Evolutionary conservation across 1,140 invertebrate genomes (phyloP), one percentile per base, ranked within the genome.

Genomic region (Nomia melanderi): DNA sequence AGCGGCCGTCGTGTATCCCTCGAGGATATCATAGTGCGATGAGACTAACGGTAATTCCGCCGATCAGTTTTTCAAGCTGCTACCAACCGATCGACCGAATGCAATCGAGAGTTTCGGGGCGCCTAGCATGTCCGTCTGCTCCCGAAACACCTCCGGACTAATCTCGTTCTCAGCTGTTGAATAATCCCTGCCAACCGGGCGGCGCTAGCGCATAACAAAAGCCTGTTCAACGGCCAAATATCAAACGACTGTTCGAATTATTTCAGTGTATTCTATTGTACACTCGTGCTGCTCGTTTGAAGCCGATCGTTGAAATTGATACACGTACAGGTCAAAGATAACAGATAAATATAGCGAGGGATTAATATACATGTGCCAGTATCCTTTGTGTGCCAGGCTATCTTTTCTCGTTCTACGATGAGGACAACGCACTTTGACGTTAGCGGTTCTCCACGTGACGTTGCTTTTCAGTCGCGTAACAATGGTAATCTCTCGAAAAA

Each of bases 391-490:
- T 23, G 47, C 47, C 20, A 50, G 6, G 20, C n/a, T n/a, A 4
- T 17, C 20, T n/a, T 50, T 50, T n/a, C n/a, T n/a, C n/a, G 20
- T 50, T 36, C 8, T 41, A 29, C 11, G 33, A 62, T 73, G 59
- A 67, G 81, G 78, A 78, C 76, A 85, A 77, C 59, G 75, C 27
- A 77, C 74, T 72, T 77, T 8, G 29, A 8, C 31, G 53, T 62
- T 64, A 60, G 36, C 44, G 53, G 62, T 77, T 66, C 64, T 80
- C 59, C 62, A 47, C 17, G 36, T 17, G 9, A 6, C 11, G n/a
- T 17, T 17, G 2, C 53, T 60, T 60, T 71, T 36, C 66, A 69
- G 27, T 63, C 36, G 33, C 20, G 9, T 64, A 62, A 44, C 62
- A 39, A 78, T 20, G 1, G 25, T 4, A 39, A n/a, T 57, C 53